Evolutionary conservation across 1,140 invertebrate species (phyloP).

Genomic region (Adoxophyes honmai): DNA sequence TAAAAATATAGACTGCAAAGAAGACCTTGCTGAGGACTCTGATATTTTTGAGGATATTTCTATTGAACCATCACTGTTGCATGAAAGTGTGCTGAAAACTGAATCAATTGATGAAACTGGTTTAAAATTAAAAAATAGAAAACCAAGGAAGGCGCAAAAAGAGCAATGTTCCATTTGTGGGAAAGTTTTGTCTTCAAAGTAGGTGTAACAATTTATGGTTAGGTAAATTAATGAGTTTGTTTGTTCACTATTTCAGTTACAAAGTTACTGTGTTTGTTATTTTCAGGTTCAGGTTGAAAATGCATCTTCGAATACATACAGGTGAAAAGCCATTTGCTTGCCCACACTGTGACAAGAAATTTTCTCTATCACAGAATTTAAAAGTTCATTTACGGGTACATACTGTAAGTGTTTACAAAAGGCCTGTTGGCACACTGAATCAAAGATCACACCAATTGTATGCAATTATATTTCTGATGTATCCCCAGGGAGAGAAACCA

Average conservation of each 20-base stretch:
- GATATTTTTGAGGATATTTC: slow-evolving; percentile 3
- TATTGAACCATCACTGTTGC: background rate
- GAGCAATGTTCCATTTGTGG: slow-evolving; percentile 72
- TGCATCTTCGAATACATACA: slow-evolving; percentile 93
- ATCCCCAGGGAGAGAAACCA: slow-evolving; percentile 76
- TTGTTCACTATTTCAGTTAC: slow-evolving; percentile 5
- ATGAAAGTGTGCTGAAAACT: slow-evolving; percentile 10
- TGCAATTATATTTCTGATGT: background rate
- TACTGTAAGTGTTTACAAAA: slow-evolving; percentile 51
- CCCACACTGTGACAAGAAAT: slow-evolving; percentile 56
- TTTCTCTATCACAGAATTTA: slow-evolving; percentile 61
- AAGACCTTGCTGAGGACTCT: slow-evolving; percentile 8
- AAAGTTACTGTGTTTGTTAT: background rate
- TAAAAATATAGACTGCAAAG: slow-evolving; percentile 20
- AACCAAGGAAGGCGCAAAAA: slow-evolving; percentile 38
- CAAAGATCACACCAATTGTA: background rate
- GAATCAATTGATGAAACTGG: background rate
- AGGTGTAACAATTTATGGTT: slow-evolving; percentile 8
- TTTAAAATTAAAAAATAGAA: slow-evolving; percentile 15
- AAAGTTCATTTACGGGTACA: slow-evolving; percentile 79
- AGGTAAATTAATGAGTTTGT: background rate
- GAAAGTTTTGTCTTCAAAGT: slow-evolving; percentile 73
- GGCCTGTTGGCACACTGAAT: background rate
- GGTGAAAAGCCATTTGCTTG: slow-evolving; percentile 95
- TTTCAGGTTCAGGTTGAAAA: slow-evolving; percentile 86